These are phyloP conservation scores for Neodiprion pinetum DNA, from an alignment of 1,140 invertebrate species.

Conservation along the genomic window DNA sequence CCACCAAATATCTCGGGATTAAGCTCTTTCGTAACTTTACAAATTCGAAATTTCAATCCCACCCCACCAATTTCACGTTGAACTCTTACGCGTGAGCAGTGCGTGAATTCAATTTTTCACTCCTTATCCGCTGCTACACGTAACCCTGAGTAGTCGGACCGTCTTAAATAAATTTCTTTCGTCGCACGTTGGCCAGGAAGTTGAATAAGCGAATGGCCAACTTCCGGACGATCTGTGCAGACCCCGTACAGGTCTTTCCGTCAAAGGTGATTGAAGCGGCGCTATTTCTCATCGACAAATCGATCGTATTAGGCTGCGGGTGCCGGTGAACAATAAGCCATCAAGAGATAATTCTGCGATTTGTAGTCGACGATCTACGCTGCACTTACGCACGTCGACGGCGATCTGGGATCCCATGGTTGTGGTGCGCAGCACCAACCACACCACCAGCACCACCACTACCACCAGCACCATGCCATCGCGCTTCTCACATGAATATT, in stretches of 20 bases:
- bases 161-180: too few relatives aligned
- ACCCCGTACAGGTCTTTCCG: neutral
- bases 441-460: neutral
- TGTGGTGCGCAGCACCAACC: neutral
- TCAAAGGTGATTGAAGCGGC: neutral
- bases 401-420: neutral
- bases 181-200: neutral
- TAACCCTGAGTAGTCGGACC: too few relatives aligned
- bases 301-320: conserved; percentile 26
- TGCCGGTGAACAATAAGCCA: conserved; percentile 39
- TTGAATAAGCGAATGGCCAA: neutral
- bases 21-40: too few relatives aligned
- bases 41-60: too few relatives aligned
- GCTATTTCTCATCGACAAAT: conserved; percentile 19
- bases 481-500: neutral
- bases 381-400: too few relatives aligned
- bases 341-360: conserved; percentile 40
- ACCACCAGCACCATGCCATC: neutral
- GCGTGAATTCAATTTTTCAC: too few relatives aligned
- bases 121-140: too few relatives aligned
- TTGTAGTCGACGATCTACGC: conserved; percentile 33
- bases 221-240: neutral
- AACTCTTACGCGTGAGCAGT: too few relatives aligned
- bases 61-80: too few relatives aligned
- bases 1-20: too few relatives aligned